These are phyloP conservation scores for Magallana angulata DNA, from an alignment of 1,140 invertebrate genomes.

Conservation along the genomic window DNA sequence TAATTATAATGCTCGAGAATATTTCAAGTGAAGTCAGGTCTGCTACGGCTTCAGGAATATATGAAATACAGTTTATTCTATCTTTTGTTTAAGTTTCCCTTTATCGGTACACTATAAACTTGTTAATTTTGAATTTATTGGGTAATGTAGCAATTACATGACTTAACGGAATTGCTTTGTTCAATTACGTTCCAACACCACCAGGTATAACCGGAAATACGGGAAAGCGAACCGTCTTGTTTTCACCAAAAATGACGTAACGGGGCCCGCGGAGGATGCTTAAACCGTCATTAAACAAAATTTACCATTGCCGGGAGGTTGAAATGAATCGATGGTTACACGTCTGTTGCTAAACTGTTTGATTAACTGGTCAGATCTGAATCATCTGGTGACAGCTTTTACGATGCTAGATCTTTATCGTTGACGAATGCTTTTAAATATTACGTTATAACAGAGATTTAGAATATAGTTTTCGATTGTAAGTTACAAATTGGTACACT, in stretches of 20 bases:
- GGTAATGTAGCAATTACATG: too few species aligned
- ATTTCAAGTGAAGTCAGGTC: too few species aligned
- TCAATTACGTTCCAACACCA: neutral
- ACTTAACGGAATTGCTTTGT: too few species aligned
- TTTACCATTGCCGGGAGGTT: neutral
- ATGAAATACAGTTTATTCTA: too few species aligned
- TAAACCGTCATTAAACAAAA: neutral
- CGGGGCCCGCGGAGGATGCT: neutral
- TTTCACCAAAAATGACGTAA: neutral
- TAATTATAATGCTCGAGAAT: too few species aligned
- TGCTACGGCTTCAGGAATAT: too few species aligned
- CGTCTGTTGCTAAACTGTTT: neutral
- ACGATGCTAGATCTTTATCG: neutral
- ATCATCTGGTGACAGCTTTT: neutral
- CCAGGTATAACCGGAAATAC: neutral
- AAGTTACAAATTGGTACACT: too few species aligned
- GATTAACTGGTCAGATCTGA: neutral
- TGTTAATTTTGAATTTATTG: too few species aligned
- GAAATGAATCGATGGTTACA: slow-evolving; percentile 2
- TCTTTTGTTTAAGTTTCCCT: too few species aligned
- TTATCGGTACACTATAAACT: too few species aligned
- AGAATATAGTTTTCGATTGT: too few species aligned
- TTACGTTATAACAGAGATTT: neutral
- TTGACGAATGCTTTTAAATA: neutral
- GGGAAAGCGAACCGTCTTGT: neutral